These are phyloP conservation scores for Noctilio leporinus DNA, from an alignment of 2,113 vertebrate genomes.

Conservation along the genomic window DNA sequence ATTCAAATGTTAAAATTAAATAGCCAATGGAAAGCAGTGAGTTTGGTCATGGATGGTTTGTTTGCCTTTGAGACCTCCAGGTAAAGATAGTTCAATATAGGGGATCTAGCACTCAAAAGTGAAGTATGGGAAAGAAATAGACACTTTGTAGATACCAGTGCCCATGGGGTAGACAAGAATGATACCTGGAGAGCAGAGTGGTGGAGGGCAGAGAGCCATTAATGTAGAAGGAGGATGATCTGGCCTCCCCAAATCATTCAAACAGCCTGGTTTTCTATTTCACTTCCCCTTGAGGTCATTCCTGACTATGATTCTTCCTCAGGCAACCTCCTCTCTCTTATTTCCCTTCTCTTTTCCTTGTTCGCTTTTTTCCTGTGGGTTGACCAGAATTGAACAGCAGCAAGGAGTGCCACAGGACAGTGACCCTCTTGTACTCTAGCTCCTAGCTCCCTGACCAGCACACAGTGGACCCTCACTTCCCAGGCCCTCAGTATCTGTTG, in stretches of 20 bases:
- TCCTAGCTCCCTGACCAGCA: neutral
- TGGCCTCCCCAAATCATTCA: neutral
- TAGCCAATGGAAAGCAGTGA: neutral
- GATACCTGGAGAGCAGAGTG: neutral
- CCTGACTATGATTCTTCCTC: neutral
- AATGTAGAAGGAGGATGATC: neutral
- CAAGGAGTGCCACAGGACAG: neutral
- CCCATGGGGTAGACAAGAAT: neutral
- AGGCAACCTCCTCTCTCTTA: neutral
- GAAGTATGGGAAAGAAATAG: neutral
- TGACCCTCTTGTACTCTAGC: neutral
- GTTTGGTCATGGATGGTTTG: neutral
- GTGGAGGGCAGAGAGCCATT: too few species aligned
- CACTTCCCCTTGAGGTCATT: neutral
- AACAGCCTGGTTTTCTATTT: neutral
- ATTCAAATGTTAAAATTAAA: too few species aligned
- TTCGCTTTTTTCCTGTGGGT: neutral
- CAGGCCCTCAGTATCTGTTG: neutral
- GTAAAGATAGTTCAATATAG: neutral
- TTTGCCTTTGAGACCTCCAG: neutral
- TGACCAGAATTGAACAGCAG: neutral
- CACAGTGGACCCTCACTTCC: neutral
- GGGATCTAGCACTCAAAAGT: neutral
- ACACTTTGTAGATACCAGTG: neutral
- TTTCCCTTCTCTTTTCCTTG: neutral